Evolutionary conservation across 2,113 vertebrate species (phyloP).

Genomic region (Anolis carolinensis): DNA sequence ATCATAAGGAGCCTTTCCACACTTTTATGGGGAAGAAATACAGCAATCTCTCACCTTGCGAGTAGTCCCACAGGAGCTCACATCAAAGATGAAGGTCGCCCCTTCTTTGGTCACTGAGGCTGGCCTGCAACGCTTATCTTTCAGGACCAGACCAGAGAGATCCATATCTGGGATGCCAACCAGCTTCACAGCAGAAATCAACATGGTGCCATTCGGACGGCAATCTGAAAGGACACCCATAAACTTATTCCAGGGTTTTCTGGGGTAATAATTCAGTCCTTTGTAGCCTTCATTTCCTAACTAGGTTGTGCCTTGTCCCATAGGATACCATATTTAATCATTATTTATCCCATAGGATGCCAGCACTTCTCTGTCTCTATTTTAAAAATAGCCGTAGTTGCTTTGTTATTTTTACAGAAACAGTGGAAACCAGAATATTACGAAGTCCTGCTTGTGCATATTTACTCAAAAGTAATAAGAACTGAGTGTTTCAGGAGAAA

Average conservation of each 20-base stretch:
- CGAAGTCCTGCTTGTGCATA: neutral
- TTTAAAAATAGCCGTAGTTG: neutral
- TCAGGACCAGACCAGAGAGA: constrained; percentile 49
- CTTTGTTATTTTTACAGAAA: neutral
- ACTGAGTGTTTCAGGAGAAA: neutral
- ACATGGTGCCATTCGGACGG: constrained; percentile 59
- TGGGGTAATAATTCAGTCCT: neutral
- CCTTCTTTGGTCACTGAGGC: constrained; percentile 49
- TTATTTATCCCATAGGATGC: neutral
- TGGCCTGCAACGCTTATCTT: constrained; percentile 55
- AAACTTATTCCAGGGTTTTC: neutral
- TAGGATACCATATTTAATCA: neutral
- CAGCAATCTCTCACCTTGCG: constrained; percentile 51
- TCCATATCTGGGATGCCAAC: constrained; percentile 45
- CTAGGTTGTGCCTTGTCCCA: neutral
- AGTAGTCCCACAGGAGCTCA: constrained; percentile 58
- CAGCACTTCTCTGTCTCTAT: neutral
- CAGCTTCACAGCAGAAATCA: constrained; percentile 57
- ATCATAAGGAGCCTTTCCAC: neutral
- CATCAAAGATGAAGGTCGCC: constrained; percentile 59
- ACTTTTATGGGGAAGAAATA: too few relatives aligned
- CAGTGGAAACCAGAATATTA: neutral
- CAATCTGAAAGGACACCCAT: constrained; percentile 57
- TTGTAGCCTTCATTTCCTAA: neutral
- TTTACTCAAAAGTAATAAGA: neutral